Percentiles rank a stretch among this genome's conserved stretches.
These are phyloP conservation scores for Epirrita christyi DNA, from an alignment of 2,888 invertebrate genomes.

Conservation along the genomic window DNA sequence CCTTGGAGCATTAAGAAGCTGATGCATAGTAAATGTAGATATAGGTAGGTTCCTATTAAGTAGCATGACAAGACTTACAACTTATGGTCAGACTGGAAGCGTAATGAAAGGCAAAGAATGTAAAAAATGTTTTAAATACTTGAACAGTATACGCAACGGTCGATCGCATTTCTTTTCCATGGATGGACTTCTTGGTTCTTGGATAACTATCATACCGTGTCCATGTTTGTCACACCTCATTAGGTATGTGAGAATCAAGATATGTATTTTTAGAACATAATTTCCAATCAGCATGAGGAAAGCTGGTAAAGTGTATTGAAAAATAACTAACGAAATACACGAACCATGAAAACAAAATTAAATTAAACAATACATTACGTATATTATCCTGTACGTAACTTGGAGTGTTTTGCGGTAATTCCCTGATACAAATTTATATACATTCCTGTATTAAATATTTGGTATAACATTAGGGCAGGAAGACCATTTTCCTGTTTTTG, in stretches of 20 bases:
- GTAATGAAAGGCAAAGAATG: constrained; percentile 25
- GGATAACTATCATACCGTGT: constrained; percentile 28
- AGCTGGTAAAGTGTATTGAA: no score
- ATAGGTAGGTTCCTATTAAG: background rate
- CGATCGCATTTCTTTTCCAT: constrained; percentile 28
- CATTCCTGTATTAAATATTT: no score
- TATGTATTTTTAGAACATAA: constrained; percentile 13
- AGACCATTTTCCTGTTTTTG: no score
- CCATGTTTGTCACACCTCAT: constrained; percentile 22
- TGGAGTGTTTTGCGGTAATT: no score
- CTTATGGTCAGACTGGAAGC: constrained; percentile 13
- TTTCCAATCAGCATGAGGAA: background rate
- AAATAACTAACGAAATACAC: no score
- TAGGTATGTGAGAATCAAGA: constrained; percentile 29
- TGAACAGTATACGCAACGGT: constrained; percentile 27
- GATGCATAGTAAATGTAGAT: no score
- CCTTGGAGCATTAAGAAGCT: no score
- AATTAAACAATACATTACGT: no score
- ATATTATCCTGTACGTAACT: no score
- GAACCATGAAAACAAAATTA: no score
- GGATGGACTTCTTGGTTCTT: constrained; percentile 26
- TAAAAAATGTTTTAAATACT: constrained; percentile 35
- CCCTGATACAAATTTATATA: no score
- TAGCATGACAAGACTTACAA: background rate
- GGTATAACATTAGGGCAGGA: no score